Conservation (phyloP, 2,113 vertebrate species). For the Microcebus lehilahytsara region DNA sequence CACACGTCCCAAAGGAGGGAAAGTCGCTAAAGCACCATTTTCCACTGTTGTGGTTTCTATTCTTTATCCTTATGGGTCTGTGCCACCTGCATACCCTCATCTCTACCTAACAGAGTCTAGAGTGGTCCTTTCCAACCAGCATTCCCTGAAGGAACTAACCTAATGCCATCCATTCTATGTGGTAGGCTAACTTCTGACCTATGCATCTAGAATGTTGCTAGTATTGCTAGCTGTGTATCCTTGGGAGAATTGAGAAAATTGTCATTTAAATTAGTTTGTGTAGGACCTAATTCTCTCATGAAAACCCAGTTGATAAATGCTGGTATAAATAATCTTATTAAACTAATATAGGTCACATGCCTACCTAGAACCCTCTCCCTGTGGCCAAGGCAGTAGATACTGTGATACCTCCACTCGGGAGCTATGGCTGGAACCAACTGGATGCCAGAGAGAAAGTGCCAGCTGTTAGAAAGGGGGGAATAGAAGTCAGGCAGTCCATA, state of each 20-base stretch:
- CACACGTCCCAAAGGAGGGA: too few relatives aligned
- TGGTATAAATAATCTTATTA: not conserved
- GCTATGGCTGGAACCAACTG: not conserved
- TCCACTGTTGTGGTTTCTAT: too few relatives aligned
- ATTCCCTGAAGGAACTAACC: too few relatives aligned
- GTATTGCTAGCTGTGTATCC: too few relatives aligned
- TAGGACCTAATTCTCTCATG: not conserved
- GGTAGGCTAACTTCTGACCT: not conserved
- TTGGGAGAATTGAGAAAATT: not conserved
- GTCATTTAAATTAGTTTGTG: not conserved
- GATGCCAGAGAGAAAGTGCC: not conserved
- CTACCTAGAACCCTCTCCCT: not conserved
- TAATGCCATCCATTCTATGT: not conserved
- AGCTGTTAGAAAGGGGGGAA: not conserved
- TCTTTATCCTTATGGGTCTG: too few relatives aligned
- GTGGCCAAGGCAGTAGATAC: not conserved
- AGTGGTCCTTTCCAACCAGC: too few relatives aligned
- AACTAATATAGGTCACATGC: not conserved
- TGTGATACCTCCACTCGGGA: not conserved
- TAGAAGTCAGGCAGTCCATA: too few relatives aligned
- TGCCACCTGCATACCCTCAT: too few relatives aligned
- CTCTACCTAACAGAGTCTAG: too few relatives aligned
- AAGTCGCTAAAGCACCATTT: too few relatives aligned
- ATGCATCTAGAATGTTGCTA: not conserved
- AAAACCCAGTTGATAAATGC: not conserved